These are phyloP conservation scores for Drosophila insularis DNA, from an alignment of 1,140 invertebrate genomes.

Conservation along the genomic window DNA sequence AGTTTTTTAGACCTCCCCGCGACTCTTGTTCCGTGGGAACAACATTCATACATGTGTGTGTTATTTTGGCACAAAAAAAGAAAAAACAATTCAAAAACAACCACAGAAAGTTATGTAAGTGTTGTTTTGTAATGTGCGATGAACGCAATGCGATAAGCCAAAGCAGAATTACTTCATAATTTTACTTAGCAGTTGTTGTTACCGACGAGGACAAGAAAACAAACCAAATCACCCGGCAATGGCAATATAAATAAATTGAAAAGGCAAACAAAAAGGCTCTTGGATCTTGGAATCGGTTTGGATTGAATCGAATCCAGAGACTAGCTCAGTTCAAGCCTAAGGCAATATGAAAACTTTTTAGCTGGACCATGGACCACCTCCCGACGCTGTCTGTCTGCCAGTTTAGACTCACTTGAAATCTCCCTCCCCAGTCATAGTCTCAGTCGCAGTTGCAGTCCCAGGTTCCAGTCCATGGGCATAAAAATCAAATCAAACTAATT, in stretches of 20 bases:
- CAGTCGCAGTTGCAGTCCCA: constrained; percentile 25
- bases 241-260: constrained; percentile 58
- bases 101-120: constrained; percentile 72
- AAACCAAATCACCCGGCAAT: constrained; percentile 33
- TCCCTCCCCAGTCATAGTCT: neutral
- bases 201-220: constrained; percentile 7
- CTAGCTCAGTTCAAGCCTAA: neutral
- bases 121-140: constrained; percentile 79
- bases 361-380: constrained; percentile 1
- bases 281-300: neutral
- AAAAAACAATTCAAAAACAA: constrained; percentile 36
- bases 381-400: too few relatives aligned
- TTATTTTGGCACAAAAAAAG: constrained; percentile 60
- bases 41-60: constrained; percentile 28
- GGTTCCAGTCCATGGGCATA: constrained; percentile 51
- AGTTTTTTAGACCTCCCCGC: constrained; percentile 32
- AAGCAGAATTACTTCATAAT: constrained; percentile 76
- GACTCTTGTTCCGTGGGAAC: constrained; percentile 60
- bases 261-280: constrained; percentile 15
- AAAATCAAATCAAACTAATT: constrained; percentile 80
- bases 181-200: constrained; percentile 45
- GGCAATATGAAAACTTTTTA: neutral
- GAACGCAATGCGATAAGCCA: constrained; percentile 75
- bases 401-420: neutral
- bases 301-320: constrained; percentile 17